Percentiles rank a stretch among this genome's conserved stretches.
phyloP scores from a whole-genome alignment of 2,113 vertebrate genomes.

The Brienomyrus longianalis region DNA sequence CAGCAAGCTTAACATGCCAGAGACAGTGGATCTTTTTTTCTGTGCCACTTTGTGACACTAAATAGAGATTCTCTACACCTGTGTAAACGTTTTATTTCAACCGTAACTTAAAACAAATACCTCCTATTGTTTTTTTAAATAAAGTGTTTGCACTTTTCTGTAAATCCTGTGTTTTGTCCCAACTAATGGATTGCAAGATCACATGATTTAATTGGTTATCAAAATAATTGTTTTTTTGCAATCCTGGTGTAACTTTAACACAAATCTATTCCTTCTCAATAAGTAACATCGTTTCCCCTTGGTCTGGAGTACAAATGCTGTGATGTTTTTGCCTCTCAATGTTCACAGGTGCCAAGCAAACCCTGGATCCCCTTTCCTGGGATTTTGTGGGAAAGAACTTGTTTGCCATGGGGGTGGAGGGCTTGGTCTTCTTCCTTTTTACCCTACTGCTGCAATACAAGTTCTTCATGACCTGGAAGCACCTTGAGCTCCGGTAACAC shows the following conservation, averaged over 20 bases:
- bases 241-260: neutral
- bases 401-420: slow-evolving; percentile 65
- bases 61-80: too few species aligned
- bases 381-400: slow-evolving; percentile 70
- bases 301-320: neutral
- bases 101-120: too few species aligned
- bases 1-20: neutral
- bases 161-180: neutral
- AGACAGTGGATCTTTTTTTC: neutral
- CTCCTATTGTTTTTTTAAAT: too few species aligned
- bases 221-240: neutral
- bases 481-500: neutral
- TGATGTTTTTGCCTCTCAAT: neutral
- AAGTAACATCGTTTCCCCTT: neutral
- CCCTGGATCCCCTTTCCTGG: slow-evolving; percentile 60
- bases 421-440: slow-evolving; percentile 65
- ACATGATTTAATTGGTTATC: neutral
- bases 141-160: too few species aligned
- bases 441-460: slow-evolving; percentile 68
- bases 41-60: too few species aligned
- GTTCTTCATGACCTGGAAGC: slow-evolving; percentile 62
- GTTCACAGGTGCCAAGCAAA: slow-evolving; percentile 52
- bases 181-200: neutral
- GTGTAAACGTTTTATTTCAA: too few species aligned
- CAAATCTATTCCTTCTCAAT: neutral